phyloP scores from a whole-genome alignment of 2,888 invertebrate species.

The Alitta virens region DNA sequence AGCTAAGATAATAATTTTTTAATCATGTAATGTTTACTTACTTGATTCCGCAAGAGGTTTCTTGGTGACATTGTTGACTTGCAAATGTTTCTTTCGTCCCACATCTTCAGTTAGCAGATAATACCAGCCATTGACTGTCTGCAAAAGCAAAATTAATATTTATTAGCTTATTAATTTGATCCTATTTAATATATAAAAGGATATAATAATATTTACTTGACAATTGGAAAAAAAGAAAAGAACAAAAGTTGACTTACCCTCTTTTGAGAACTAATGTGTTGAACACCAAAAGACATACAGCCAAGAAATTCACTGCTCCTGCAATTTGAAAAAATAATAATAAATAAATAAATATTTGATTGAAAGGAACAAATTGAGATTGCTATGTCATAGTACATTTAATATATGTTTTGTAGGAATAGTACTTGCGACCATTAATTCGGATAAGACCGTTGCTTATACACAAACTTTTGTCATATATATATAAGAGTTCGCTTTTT shows the following conservation, averaged over 20 bases:
- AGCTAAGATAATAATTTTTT: no score
- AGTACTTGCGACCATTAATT: not conserved
- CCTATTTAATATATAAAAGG: no score
- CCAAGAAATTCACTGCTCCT: slow-evolving; percentile 73
- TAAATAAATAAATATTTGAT: not conserved
- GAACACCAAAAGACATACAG: slow-evolving; percentile 87
- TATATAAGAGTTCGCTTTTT: not conserved
- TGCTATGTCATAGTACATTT: not conserved
- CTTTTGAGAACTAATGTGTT: slow-evolving; percentile 68
- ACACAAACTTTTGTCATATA: no score
- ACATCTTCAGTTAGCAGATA: slow-evolving; percentile 70
- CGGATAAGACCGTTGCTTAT: no score
- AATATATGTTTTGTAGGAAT: not conserved
- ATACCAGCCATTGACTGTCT: slow-evolving; percentile 69
- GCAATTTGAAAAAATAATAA: not conserved
- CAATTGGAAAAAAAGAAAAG: no score
- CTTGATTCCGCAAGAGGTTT: not conserved
- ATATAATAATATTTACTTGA: no score
- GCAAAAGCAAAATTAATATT: slow-evolving; percentile 10
- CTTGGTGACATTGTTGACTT: slow-evolving; percentile 21
- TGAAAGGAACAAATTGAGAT: not conserved
- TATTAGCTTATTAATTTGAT: not conserved
- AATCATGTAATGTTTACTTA: no score
- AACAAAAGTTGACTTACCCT: no score
- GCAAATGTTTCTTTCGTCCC: slow-evolving; percentile 61